Base-by-base conservation (phyloP, 2,797 vertebrate species). In the Alcedo quadribrachys region DNA sequence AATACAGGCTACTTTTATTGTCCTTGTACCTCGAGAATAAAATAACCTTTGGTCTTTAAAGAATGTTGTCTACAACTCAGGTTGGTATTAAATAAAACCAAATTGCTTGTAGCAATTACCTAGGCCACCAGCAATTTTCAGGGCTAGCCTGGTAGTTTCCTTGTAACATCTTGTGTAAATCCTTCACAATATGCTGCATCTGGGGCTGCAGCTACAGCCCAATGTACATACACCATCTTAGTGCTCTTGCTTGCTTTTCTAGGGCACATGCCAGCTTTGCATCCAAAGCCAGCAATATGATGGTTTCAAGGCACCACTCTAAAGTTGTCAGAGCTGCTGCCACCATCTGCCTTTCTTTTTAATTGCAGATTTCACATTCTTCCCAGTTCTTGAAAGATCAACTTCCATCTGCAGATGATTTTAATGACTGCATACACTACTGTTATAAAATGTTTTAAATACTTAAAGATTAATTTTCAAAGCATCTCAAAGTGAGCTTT, bases 191-290 rank as follows among this genome's bases (percentile, higher is more conserved):
- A 28, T 1, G 0, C 24, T 24, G 5, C 30, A 8, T 22, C 21
- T 43, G 35, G 9, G 33, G 8, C 16, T 16, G 14, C 2, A 2
- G 27, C 33, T 80, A 73, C 37, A 80, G 43, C 5, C 13, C 9
- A 4, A 8, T 0, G 3, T 28, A 11, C 7, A 5, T 6, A 22
- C 3, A 37, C 8, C 19, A 4, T 2, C 1, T 21, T 10, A 19
- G 2, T 24, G 35, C 9, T 48, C 75, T 30, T 27, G 14, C 30
- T n/a, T 67, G 30, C 10, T 76, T 60, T 83, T 5, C 50, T 42
- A 27, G 81, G 11, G 45, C 17, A 42, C 21, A 27, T 32, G 19
- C 16, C 30, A 17, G 45, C 30, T 73, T 30, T 21, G 5, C 43
- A 55, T 33, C 55, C 33, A 46, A 16, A 58, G 5, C 28, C 25